These are phyloP conservation scores for Drosophila stalkeri DNA, from an alignment of 2,888 invertebrate species.

Conservation along the genomic window DNA sequence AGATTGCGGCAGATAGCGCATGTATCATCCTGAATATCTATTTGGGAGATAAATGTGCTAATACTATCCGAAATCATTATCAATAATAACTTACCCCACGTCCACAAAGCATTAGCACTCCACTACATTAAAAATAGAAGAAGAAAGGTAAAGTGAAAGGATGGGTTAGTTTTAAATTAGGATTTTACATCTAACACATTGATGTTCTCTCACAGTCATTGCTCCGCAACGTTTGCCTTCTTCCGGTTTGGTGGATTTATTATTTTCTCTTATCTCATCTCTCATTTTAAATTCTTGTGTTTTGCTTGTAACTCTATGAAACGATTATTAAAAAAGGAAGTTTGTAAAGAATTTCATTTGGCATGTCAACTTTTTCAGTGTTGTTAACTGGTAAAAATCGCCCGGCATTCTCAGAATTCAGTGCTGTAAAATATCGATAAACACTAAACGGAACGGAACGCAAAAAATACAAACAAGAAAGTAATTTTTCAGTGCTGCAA, in stretches of 20 bases:
- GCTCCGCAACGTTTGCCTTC: neutral
- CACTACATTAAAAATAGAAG: neutral
- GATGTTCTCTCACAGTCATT: neutral
- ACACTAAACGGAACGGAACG: no score
- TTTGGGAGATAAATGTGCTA: neutral
- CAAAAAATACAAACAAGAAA: no score
- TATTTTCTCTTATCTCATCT: neutral
- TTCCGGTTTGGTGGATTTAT: neutral
- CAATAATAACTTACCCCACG: conserved; percentile 1
- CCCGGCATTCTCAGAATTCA: neutral
- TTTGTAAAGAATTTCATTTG: no score
- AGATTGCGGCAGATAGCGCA: conserved; percentile 36
- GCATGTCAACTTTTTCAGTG: neutral
- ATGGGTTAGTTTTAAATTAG: neutral
- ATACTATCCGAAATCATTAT: neutral
- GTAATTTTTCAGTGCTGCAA: neutral
- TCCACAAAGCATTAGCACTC: neutral
- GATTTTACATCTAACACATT: neutral
- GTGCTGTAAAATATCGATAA: no score
- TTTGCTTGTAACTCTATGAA: neutral
- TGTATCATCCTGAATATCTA: conserved; percentile 5
- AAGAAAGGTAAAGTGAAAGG: neutral
- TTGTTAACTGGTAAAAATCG: neutral
- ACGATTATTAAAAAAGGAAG: neutral
- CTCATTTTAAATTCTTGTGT: neutral